A percentile compares a stretch with the other conserved stretches of the same genome.
These are phyloP conservation scores for Drosophila sproati DNA, from an alignment of 1,140 invertebrate species.

Conservation along the genomic window DNA sequence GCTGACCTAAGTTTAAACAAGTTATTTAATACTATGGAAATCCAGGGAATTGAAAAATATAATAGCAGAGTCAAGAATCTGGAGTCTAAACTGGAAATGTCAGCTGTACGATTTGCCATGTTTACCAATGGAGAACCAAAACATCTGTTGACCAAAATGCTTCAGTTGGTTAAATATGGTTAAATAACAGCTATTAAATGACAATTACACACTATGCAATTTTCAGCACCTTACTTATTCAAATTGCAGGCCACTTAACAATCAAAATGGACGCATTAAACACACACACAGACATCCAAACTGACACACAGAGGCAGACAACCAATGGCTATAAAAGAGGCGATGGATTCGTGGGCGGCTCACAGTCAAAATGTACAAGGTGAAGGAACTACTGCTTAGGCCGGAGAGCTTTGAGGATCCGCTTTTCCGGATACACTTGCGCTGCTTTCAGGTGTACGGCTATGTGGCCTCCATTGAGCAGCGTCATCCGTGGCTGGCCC, in stretches of 20 bases:
- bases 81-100: background rate
- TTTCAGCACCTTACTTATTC: constrained; percentile 54
- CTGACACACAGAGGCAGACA: background rate
- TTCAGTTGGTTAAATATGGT: constrained; percentile 20
- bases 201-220: constrained; percentile 56
- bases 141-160: constrained; percentile 52
- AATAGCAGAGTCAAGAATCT: no score
- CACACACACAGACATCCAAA: background rate
- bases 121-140: constrained; percentile 44
- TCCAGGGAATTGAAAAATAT: no score
- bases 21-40: no score
- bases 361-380: constrained; percentile 53
- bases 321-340: constrained; percentile 51
- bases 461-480: constrained; percentile 63
- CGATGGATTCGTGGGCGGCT: background rate
- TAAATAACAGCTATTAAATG: constrained; percentile 51
- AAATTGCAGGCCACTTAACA: constrained; percentile 47
- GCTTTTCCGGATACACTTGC: constrained; percentile 53
- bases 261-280: background rate
- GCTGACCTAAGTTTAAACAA: no score
- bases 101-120: constrained; percentile 30
- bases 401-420: constrained; percentile 47
- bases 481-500: constrained; percentile 36
- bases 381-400: constrained; percentile 53
- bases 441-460: constrained; percentile 63